A percentile compares a stretch with the other conserved stretches of the same genome.
phyloP scores from a whole-genome alignment of 1,140 invertebrate species.

The Achroia grisella region DNA sequence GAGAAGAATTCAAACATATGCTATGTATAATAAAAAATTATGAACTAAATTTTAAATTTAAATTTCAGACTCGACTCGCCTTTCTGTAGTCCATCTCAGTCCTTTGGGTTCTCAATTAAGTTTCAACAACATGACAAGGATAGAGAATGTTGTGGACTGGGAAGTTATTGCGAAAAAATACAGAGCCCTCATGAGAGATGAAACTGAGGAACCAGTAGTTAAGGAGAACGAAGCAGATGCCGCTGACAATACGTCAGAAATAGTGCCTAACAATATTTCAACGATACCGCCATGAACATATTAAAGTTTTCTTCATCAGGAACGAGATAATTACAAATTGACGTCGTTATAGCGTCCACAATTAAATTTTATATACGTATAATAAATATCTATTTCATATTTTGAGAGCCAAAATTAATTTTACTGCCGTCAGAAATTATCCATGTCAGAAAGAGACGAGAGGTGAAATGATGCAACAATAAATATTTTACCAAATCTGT shows the following conservation, averaged over 20 bases:
- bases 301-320: background rate
- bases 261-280: constrained; percentile 56
- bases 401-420: no score
- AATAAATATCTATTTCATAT: no score
- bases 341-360: no score
- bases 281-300: constrained; percentile 43
- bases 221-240: constrained; percentile 71
- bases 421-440: no score
- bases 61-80: constrained; percentile 80
- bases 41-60: constrained; percentile 3
- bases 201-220: constrained; percentile 74
- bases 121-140: constrained; percentile 82
- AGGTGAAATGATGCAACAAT: no score
- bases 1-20: no score
- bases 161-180: constrained; percentile 91
- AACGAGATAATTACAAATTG: no score
- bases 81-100: constrained; percentile 85
- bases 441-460: no score
- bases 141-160: constrained; percentile 95
- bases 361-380: no score
- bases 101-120: constrained; percentile 88
- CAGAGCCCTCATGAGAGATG: constrained; percentile 83
- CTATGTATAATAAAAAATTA: no score
- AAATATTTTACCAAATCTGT: no score
- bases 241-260: constrained; percentile 59